phyloP scores from a whole-genome alignment of 1,140 invertebrate genomes.

The Anastrepha obliqua region DNA sequence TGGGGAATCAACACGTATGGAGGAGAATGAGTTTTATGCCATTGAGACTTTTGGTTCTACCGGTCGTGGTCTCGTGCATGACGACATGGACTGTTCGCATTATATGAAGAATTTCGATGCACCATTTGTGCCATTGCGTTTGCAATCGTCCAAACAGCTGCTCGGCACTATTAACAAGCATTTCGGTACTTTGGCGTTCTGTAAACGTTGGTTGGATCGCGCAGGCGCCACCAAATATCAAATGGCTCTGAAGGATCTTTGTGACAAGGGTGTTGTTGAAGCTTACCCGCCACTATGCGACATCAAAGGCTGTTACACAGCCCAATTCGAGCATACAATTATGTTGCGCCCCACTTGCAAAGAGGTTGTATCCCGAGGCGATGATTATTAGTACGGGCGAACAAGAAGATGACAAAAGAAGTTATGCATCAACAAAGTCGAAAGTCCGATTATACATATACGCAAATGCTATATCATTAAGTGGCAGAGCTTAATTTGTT shows the following conservation, averaged over 20 bases:
- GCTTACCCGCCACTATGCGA: slow-evolving; percentile 99
- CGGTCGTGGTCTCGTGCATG: slow-evolving; percentile 96
- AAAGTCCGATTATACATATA: background rate
- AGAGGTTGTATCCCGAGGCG: slow-evolving; percentile 96
- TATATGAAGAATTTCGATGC: slow-evolving; percentile 99
- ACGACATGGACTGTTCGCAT: slow-evolving; percentile 99
- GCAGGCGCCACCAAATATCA: slow-evolving; percentile 97
- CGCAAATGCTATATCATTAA: background rate
- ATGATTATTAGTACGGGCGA: slow-evolving; percentile 86
- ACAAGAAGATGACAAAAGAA: background rate
- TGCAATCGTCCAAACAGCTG: slow-evolving; percentile 94
- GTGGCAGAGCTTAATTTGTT: background rate
- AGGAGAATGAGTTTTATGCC: slow-evolving; percentile 99
- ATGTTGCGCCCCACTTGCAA: slow-evolving; percentile 98
- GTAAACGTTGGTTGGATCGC: slow-evolving; percentile 98
- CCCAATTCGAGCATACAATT: slow-evolving; percentile 99
- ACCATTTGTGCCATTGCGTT: slow-evolving; percentile 91
- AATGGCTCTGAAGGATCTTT: slow-evolving; percentile 98
- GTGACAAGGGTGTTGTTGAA: slow-evolving; percentile 96
- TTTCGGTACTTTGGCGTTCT: slow-evolving; percentile 98
- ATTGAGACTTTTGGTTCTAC: slow-evolving; percentile 99
- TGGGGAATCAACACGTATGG: slow-evolving; percentile 97
- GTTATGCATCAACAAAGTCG: background rate
- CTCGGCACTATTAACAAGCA: slow-evolving; percentile 97
- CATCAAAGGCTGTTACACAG: slow-evolving; percentile 98